These are phyloP conservation scores for Lutraria lutraria DNA, from an alignment of 2,888 invertebrate genomes.

Conservation along the genomic window DNA sequence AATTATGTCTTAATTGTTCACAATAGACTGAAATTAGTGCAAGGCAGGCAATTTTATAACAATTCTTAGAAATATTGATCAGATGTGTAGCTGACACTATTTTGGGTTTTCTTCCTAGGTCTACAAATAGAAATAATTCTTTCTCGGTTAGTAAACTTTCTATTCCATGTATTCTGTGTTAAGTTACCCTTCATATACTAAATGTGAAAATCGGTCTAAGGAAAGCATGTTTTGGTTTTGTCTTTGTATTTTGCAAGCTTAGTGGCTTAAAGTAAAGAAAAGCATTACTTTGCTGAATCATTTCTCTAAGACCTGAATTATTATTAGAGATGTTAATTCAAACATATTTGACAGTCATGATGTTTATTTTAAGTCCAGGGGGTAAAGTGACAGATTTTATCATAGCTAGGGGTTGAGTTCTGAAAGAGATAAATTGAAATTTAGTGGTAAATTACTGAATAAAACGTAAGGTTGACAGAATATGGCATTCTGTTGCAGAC, in stretches of 20 bases:
- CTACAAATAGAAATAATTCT: conserved; percentile 5
- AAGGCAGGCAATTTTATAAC: background rate
- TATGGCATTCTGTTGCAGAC: background rate
- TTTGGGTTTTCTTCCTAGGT: background rate
- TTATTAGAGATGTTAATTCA: conserved; percentile 22
- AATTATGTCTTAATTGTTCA: background rate
- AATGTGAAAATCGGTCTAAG: background rate
- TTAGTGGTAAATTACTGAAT: conserved; percentile 9
- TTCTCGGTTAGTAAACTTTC: background rate
- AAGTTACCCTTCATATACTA: background rate
- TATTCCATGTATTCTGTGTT: background rate
- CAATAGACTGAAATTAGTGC: background rate
- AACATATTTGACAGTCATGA: conserved; percentile 36
- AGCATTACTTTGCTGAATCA: conserved; percentile 28
- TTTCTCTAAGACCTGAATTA: conserved; percentile 28
- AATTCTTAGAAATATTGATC: background rate
- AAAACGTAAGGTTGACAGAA: background rate
- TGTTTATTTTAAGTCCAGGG: conserved; percentile 41
- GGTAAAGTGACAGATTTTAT: conserved; percentile 33
- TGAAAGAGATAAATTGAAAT: conserved; percentile 47
- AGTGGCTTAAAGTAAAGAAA: conserved; percentile 3
- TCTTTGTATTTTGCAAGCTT: background rate
- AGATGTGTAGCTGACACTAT: background rate
- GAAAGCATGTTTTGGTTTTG: background rate
- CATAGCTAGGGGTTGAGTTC: conserved; percentile 13